These are phyloP conservation scores for Nomada goodeniana DNA, from an alignment of 2,888 invertebrate genomes.

Conservation along the genomic window DNA sequence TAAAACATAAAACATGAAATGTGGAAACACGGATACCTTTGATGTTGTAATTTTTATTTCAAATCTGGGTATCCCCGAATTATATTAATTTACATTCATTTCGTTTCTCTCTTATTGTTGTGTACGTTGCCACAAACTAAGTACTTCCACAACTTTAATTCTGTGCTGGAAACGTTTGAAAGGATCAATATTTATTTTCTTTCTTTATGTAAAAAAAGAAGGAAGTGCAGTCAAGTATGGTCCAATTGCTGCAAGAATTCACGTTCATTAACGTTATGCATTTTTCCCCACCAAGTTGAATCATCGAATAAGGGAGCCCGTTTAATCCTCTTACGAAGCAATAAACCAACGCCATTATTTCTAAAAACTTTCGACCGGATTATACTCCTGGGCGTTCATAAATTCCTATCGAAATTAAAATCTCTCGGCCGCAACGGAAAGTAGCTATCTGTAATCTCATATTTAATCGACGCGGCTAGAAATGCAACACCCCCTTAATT, in stretches of 20 bases:
- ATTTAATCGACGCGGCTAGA: conserved; percentile 19
- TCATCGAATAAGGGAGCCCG: neutral
- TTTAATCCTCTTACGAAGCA: conserved; percentile 31
- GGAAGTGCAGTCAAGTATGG: neutral
- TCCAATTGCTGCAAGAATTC: neutral
- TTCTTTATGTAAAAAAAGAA: neutral
- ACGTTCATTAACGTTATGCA: neutral
- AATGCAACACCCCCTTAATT: conserved; percentile 20
- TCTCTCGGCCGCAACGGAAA: conserved; percentile 1
- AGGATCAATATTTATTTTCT: neutral
- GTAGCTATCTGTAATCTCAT: conserved; percentile 13
- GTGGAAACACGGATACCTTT: too few species aligned
- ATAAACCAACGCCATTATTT: conserved; percentile 30
- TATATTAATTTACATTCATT: too few species aligned
- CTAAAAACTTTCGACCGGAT: conserved; percentile 24
- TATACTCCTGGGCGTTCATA: conserved; percentile 9
- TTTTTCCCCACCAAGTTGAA: neutral
- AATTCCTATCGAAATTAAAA: conserved; percentile 38
- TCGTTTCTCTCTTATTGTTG: too few species aligned
- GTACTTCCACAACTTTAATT: too few species aligned
- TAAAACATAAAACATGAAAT: too few species aligned
- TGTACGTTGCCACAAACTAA: too few species aligned
- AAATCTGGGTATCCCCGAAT: too few species aligned
- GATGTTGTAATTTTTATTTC: too few species aligned
- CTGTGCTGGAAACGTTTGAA: too few species aligned